Conservation (phyloP, 1,140 invertebrate species). For the Drosophila parvula region DNA sequence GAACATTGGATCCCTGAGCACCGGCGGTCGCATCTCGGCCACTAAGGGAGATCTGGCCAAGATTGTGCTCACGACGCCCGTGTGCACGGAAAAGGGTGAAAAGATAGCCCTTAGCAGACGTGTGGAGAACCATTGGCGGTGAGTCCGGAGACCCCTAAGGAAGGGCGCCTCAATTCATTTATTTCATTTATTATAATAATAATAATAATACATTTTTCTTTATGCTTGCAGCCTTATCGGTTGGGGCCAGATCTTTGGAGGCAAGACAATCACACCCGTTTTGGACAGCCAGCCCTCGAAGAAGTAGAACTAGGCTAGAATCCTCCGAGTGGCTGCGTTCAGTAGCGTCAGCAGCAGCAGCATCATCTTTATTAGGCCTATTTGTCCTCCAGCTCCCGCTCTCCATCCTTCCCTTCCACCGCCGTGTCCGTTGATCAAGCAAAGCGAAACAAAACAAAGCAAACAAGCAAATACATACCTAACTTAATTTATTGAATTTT, state of each 20-base stretch:
- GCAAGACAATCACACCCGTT: slow-evolving; percentile 86
- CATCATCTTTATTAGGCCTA: slow-evolving; percentile 36
- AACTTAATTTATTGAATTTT: slow-evolving; percentile 78
- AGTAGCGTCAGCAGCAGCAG: slow-evolving; percentile 37
- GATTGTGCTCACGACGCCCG: slow-evolving; percentile 97
- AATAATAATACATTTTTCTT: slow-evolving; percentile 21
- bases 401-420: slow-evolving; percentile 39
- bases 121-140: slow-evolving; percentile 99
- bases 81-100: slow-evolving; percentile 99
- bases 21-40: slow-evolving; percentile 97
- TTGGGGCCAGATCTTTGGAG: slow-evolving; percentile 97
- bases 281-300: slow-evolving; percentile 70
- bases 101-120: slow-evolving; percentile 99
- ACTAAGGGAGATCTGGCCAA: slow-evolving; percentile 99
- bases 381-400: slow-evolving; percentile 35
- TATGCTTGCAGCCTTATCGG: slow-evolving; percentile 92
- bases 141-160: slow-evolving; percentile 51
- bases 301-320: slow-evolving; percentile 53
- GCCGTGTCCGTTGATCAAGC: slow-evolving; percentile 68
- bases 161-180: no score
- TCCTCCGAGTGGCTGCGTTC: slow-evolving; percentile 19
- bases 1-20: slow-evolving; percentile 99
- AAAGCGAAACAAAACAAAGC: slow-evolving; percentile 48
- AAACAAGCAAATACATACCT: slow-evolving; percentile 61
- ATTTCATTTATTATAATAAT: not conserved